phyloP scores from a whole-genome alignment of 2,888 invertebrate genomes.

The Epirrhoe tristata region DNA sequence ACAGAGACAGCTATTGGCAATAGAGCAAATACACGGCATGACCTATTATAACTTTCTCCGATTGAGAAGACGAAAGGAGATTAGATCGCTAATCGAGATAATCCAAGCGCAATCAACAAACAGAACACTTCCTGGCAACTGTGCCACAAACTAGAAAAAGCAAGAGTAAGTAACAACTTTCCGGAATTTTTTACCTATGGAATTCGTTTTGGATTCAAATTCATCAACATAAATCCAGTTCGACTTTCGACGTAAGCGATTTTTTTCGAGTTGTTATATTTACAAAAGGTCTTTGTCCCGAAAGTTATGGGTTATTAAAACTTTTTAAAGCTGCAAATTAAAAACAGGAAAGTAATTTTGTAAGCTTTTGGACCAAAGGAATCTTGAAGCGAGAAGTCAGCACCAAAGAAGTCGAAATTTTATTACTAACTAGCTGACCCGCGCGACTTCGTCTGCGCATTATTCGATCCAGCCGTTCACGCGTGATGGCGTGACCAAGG shows the following conservation, averaged over 20 bases:
- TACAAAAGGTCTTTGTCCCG: constrained; percentile 40
- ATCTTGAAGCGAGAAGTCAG: constrained; percentile 20
- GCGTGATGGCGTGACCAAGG: no score
- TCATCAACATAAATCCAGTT: constrained; percentile 13
- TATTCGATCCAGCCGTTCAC: no score
- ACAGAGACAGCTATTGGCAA: constrained; percentile 40
- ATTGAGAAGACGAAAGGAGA: constrained; percentile 63
- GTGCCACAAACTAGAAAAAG: constrained; percentile 61
- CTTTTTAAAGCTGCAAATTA: constrained; percentile 37
- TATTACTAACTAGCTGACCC: no score
- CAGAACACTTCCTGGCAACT: constrained; percentile 68
- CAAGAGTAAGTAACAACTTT: constrained; percentile 62
- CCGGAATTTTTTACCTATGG: constrained; percentile 47
- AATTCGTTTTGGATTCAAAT: constrained; percentile 21
- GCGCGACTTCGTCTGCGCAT: no score
- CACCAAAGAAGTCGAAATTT: constrained; percentile 25
- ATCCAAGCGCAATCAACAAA: constrained; percentile 72
- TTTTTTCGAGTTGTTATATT: constrained; percentile 17
- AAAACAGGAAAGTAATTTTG: constrained; percentile 35
- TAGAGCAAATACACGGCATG: constrained; percentile 45
- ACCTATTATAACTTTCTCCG: constrained; percentile 69
- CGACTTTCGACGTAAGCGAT: not conserved
- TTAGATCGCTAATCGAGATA: constrained; percentile 66
- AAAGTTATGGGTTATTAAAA: constrained; percentile 47
- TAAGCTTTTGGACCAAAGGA: constrained; percentile 33